Evolutionary conservation across 2,888 invertebrate species (phyloP).

Genomic region (Pedicia rivosa): DNA sequence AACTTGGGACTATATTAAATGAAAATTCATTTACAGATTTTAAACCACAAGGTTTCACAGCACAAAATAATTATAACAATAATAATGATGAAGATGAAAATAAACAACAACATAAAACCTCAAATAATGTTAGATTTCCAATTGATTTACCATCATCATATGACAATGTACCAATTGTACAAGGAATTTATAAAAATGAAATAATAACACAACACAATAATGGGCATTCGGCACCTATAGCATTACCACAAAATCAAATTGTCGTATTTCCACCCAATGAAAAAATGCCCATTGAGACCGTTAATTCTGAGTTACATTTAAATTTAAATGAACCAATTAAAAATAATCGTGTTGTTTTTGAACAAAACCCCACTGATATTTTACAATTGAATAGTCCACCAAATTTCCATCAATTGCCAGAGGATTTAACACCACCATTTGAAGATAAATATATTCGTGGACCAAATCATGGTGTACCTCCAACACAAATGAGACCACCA

Average conservation of each 20-base stretch:
- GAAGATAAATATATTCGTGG: slow-evolving; percentile 3
- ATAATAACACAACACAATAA: not conserved
- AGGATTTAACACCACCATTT: slow-evolving; percentile 32
- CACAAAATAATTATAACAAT: not conserved
- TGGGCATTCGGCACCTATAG: slow-evolving; percentile 27
- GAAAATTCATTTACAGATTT: slow-evolving; percentile 16
- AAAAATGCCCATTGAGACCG: slow-evolving; percentile 3
- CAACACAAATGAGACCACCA: not conserved
- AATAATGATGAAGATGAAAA: slow-evolving; percentile 12
- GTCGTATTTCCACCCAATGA: slow-evolving; percentile 23
- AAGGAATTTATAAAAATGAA: slow-evolving; percentile 9
- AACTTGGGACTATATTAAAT: slow-evolving; percentile 25
- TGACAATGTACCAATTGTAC: slow-evolving; percentile 12
- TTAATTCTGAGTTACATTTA: slow-evolving; percentile 1
- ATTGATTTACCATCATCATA: slow-evolving; percentile 14
- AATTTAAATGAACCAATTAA: not conserved
- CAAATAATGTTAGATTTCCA: slow-evolving; percentile 28
- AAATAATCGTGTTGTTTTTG: slow-evolving; percentile 2
- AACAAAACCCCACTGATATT: slow-evolving; percentile 17
- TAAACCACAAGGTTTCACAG: slow-evolving; percentile 5
- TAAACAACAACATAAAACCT: slow-evolving; percentile 25
- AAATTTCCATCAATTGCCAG: slow-evolving; percentile 30
- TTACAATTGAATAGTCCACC: slow-evolving; percentile 27
- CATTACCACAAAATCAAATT: slow-evolving; percentile 14
- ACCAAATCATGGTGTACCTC: slow-evolving; percentile 8